These are phyloP conservation scores for Sphaerodactylus townsendi DNA, from an alignment of 2,113 vertebrate genomes.

Conservation along the genomic window DNA sequence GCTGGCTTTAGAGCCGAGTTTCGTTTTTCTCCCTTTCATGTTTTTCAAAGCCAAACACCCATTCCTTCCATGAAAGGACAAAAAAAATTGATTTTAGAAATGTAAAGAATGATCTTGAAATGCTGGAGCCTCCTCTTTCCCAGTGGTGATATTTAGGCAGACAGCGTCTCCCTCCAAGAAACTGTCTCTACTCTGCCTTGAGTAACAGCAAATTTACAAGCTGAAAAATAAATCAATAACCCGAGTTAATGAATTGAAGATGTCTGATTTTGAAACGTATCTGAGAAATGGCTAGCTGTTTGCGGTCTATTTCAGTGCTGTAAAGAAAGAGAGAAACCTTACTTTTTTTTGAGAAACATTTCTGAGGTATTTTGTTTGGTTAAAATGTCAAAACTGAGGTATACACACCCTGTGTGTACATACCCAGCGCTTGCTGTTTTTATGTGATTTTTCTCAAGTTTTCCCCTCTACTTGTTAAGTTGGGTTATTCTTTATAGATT, in stretches of 20 bases:
- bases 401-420: neutral
- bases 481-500: neutral
- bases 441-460: neutral
- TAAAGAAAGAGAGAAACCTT: conserved; percentile 10
- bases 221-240: conserved; percentile 65
- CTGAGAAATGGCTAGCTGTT: conserved; percentile 39
- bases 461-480: neutral
- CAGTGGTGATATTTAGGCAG: neutral
- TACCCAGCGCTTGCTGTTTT: neutral
- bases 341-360: conserved; percentile 38
- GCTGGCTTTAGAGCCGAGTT: neutral
- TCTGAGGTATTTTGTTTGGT: conserved; percentile 5
- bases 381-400: neutral
- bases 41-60: conserved; percentile 48
- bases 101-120: conserved; percentile 65
- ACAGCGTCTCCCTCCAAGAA: conserved; percentile 53
- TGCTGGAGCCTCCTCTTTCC: conserved; percentile 38
- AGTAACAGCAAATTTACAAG: conserved; percentile 57
- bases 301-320: conserved; percentile 33
- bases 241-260: conserved; percentile 66
- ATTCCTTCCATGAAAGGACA: conserved; percentile 58
- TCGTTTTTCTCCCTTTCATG: conserved; percentile 31
- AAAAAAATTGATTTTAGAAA: conserved; percentile 45
- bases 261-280: conserved; percentile 56
- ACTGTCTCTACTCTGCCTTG: conserved; percentile 48